Evolutionary conservation across 2,888 invertebrate genomes (phyloP).

Genomic region (Agrilus mali): DNA sequence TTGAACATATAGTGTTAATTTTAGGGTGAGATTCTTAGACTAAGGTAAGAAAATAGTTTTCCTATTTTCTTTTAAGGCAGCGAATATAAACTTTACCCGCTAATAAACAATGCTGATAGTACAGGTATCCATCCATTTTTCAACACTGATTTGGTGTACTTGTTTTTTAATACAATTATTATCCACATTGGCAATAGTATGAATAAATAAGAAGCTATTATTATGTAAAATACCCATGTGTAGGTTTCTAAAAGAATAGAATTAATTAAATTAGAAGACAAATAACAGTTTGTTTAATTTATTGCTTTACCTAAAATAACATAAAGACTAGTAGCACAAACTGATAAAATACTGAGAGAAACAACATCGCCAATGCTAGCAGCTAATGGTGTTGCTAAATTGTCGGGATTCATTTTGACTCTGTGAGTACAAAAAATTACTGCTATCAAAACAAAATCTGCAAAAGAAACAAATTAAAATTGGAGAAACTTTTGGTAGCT

Average conservation of each 20-base stretch:
- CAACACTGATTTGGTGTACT: slow-evolving; percentile 75
- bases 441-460: slow-evolving; percentile 80
- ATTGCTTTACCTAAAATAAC: slow-evolving; percentile 52
- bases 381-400: slow-evolving; percentile 91
- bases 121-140: slow-evolving; percentile 92
- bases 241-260: slow-evolving; percentile 40
- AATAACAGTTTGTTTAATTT: neutral
- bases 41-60: too few relatives aligned
- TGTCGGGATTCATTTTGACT: slow-evolving; percentile 87
- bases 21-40: too few relatives aligned
- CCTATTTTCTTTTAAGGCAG: neutral
- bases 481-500: neutral
- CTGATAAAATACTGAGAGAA: slow-evolving; percentile 74
- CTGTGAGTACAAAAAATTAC: slow-evolving; percentile 78
- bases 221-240: slow-evolving; percentile 64
- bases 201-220: slow-evolving; percentile 40
- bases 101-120: slow-evolving; percentile 85
- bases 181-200: slow-evolving; percentile 69
- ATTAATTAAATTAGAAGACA: neutral
- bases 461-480: slow-evolving; percentile 18
- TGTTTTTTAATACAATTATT: slow-evolving; percentile 68
- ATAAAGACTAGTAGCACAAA: slow-evolving; percentile 67
- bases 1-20: too few relatives aligned
- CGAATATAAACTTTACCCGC: slow-evolving; percentile 55
- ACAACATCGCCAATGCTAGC: slow-evolving; percentile 93